Percentiles rank a stretch among this genome's conserved stretches.
phyloP scores from a whole-genome alignment of 2,888 invertebrate species.

The Andrena minutula region DNA sequence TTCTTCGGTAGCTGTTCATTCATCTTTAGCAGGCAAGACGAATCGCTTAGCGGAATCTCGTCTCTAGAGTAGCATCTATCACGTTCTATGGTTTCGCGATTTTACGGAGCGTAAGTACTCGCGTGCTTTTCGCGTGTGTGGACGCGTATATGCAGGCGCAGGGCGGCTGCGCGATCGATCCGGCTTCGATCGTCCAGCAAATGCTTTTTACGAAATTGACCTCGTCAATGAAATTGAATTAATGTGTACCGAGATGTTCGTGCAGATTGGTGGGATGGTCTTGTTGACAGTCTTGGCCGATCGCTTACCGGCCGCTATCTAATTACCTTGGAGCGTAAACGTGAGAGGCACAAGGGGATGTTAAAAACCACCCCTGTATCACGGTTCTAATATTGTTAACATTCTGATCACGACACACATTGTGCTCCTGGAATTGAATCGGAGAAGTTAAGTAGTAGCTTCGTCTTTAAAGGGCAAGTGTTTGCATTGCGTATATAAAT shows the following conservation, averaged over 20 bases:
- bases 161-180: constrained; percentile 42
- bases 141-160: constrained; percentile 9
- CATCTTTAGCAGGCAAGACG: background rate
- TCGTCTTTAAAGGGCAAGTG: too few relatives aligned
- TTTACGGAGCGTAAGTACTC: constrained; percentile 13
- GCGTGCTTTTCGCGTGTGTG: constrained; percentile 17
- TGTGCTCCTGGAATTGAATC: background rate
- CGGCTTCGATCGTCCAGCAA: constrained; percentile 68
- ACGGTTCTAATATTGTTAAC: constrained; percentile 27
- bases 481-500: too few relatives aligned
- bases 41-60: background rate
- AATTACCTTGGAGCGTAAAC: constrained; percentile 64
- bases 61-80: background rate
- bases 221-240: constrained; percentile 74
- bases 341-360: constrained; percentile 30
- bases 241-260: constrained; percentile 68
- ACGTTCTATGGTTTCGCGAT: constrained; percentile 1
- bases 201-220: constrained; percentile 78
- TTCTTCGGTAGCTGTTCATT: background rate
- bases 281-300: constrained; percentile 65
- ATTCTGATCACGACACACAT: background rate
- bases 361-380: constrained; percentile 14
- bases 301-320: constrained; percentile 60
- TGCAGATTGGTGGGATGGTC: constrained; percentile 67
- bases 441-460: too few relatives aligned